Conservation (phyloP, 2,888 invertebrate genomes). For the Scaptomyza flava region DNA sequence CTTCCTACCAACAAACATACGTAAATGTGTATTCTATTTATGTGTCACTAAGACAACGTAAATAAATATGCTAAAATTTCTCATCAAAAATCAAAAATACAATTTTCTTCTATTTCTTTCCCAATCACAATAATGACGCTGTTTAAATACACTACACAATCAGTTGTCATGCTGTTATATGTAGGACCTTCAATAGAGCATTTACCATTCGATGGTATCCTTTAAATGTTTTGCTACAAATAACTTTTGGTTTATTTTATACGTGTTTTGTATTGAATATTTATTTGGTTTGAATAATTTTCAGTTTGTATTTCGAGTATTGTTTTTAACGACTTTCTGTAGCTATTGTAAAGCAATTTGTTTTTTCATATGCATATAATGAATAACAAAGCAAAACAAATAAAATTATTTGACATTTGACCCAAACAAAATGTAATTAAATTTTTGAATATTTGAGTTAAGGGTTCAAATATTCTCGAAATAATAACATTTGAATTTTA, state of each 20-base stretch:
- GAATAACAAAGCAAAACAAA: not conserved
- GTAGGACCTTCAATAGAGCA: not conserved
- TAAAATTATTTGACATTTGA: not conserved
- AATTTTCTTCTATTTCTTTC: not conserved
- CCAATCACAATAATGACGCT: too few relatives aligned
- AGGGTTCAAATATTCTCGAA: not conserved
- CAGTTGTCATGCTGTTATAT: not conserved
- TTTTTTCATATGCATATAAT: too few relatives aligned
- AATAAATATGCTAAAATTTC: not conserved
- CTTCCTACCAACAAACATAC: not conserved
- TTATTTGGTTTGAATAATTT: conserved; percentile 11
- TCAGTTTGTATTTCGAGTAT: not conserved
- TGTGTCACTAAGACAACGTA: not conserved
- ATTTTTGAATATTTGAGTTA: not conserved
- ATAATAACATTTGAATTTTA: too few relatives aligned
- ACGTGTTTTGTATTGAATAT: not conserved
- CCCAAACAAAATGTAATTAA: not conserved
- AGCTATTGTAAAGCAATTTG: too few relatives aligned
- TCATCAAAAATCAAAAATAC: not conserved
- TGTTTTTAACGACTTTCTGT: not conserved
- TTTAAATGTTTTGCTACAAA: not conserved
- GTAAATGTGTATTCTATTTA: not conserved
- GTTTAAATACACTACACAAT: not conserved
- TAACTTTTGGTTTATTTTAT: not conserved
- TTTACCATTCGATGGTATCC: not conserved